Evolutionary conservation across 2,113 vertebrate genomes (phyloP), one percentile per base, ranked within the genome.

Genomic region (Lagopus leucura): DNA sequence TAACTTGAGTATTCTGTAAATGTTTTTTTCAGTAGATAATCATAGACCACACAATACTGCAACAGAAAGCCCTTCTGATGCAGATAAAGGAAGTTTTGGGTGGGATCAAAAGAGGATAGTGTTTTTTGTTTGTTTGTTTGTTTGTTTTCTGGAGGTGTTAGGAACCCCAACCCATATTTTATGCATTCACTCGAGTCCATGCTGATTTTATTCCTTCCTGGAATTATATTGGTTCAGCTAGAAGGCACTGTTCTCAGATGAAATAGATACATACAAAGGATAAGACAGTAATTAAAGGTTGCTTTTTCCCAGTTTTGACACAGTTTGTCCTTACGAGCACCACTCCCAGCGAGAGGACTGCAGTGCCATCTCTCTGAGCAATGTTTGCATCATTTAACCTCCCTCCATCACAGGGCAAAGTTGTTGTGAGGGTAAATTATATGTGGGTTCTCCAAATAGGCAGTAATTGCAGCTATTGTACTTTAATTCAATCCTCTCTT

Each of bases 331-430:
- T 95, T 71, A 20, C 52, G 11, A 28, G 57, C 73, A 75, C 22
- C 48, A 75, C 22, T 52, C 45, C n/a, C 54, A 93, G 32, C 34
- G 28, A 66, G 82, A 97, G 70, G n/a, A 94, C 84, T 76, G 8
- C 21, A 94, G 90, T 90, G 82, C 83, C 88, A 77, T 88, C 92
- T 95, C 90, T 36, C 52, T 43, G 40, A 91, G 38, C 50, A 36
- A 67, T 76, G 64, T 67, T 88, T 96, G 60, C 86, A 87, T 61
- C 48, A 28, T 78, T 92, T 88, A 85, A 92, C 86, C 77, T 70
- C 40, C 52, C 13, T 86, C 42, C 38, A 67, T 52, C 36, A 18
- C 2, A 19, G 38, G 22, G 55, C 47, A 67, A 32, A 70, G 58
- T 34, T 92, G 65, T 67, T 57, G 32, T 80, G 85, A 93, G 42